Conservation (phyloP, 1,140 invertebrate genomes). For the Brachionus koreanus region DNA sequence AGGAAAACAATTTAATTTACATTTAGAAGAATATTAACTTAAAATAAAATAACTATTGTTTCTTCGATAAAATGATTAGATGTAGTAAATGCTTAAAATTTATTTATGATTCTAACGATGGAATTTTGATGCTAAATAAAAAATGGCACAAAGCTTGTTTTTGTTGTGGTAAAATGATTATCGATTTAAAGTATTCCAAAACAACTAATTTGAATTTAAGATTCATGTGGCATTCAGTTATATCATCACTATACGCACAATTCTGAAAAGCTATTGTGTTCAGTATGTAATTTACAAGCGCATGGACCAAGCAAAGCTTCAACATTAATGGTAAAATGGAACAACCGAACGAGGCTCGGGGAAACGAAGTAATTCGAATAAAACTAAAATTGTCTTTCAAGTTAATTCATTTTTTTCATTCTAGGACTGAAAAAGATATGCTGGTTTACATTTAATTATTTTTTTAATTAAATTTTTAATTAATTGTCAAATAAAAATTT, state of each 20-base stretch:
- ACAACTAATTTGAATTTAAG: neutral
- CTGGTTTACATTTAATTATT: neutral
- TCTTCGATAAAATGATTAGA: neutral
- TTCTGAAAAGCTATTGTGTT: neutral
- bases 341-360: neutral
- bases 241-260: neutral
- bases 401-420: neutral
- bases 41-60: neutral
- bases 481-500: neutral
- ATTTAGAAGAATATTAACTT: neutral
- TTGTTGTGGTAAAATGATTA: neutral
- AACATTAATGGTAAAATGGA: neutral
- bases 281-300: neutral
- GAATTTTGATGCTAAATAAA: neutral
- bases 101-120: neutral
- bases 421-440: constrained; percentile 19
- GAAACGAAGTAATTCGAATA: neutral
- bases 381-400: neutral
- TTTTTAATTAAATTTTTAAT: neutral
- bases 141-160: constrained; percentile 14
- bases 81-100: constrained; percentile 12
- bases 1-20: neutral
- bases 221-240: neutral
- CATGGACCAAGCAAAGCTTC: neutral
- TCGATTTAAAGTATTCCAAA: neutral